These are phyloP conservation scores for Hydrolagus affinis DNA, from an alignment of 2,113 vertebrate genomes.

Conservation along the genomic window DNA sequence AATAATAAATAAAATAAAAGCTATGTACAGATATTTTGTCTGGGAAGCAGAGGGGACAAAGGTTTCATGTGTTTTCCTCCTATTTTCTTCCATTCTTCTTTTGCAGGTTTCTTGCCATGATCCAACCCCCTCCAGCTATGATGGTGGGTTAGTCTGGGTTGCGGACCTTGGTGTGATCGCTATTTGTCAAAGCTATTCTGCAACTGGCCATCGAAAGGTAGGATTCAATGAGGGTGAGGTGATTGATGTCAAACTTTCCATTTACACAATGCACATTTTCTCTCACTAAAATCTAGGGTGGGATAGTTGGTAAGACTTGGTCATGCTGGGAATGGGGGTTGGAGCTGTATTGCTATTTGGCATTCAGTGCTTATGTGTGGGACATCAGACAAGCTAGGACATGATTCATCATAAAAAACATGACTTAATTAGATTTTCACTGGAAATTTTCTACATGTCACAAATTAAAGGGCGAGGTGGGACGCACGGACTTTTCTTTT, in stretches of 20 bases:
- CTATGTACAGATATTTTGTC: not conserved
- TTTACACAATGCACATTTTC: not conserved
- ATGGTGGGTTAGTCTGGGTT: not conserved
- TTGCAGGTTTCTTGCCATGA: slow-evolving; percentile 12
- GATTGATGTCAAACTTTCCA: not conserved
- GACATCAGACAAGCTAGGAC: no score
- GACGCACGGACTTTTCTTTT: slow-evolving; percentile 8
- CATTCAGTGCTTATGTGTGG: not conserved
- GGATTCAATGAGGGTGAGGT: not conserved
- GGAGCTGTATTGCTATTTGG: not conserved
- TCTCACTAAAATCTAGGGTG: not conserved
- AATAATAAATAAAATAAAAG: slow-evolving; percentile 6
- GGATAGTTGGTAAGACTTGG: not conserved
- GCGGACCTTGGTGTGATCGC: not conserved
- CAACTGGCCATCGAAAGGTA: not conserved
- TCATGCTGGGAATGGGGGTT: not conserved
- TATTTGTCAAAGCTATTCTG: not conserved
- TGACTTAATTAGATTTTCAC: no score
- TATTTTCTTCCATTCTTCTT: not conserved
- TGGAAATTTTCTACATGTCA: not conserved
- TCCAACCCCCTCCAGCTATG: not conserved
- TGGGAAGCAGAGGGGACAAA: not conserved
- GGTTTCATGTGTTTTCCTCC: slow-evolving; percentile 13
- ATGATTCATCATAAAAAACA: no score
- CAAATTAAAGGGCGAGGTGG: not conserved